phyloP scores from a whole-genome alignment of 2,797 vertebrate genomes.

The Meda fulgida region DNA sequence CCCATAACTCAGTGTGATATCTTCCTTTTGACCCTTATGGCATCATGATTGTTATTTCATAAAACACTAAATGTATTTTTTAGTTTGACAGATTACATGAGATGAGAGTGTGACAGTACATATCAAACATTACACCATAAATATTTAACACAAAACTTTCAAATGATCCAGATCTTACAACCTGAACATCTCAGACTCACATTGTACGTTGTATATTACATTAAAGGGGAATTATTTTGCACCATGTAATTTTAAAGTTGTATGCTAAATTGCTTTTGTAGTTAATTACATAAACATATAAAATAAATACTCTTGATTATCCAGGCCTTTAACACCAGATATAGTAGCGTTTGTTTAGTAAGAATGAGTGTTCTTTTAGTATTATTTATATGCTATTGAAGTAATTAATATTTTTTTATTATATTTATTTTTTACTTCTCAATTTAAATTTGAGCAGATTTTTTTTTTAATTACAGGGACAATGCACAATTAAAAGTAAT shows the following conservation, averaged over 20 bases:
- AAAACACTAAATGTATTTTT: background rate
- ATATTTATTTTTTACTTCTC: background rate
- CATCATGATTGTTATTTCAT: background rate
- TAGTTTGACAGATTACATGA: background rate
- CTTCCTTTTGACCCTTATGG: background rate
- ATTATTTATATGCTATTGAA: background rate
- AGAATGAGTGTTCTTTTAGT: background rate
- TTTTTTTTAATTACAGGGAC: too few species aligned
- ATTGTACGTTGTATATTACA: too few species aligned
- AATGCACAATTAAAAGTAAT: too few species aligned
- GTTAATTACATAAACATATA: too few species aligned
- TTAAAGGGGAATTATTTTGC: background rate
- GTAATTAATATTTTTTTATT: background rate
- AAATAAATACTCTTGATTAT: background rate
- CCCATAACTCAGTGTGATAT: background rate
- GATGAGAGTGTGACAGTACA: background rate
- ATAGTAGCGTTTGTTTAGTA: background rate
- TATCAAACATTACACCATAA: background rate
- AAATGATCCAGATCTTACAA: background rate
- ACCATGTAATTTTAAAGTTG: background rate
- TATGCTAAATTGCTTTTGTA: background rate
- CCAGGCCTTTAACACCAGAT: background rate
- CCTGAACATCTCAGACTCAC: background rate
- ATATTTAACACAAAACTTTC: background rate
- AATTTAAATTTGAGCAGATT: too few species aligned